A percentile compares a stretch with the other conserved stretches of the same genome.
These are phyloP conservation scores for Radopholus similis DNA, from an alignment of 1,140 invertebrate species.

Conservation along the genomic window DNA sequence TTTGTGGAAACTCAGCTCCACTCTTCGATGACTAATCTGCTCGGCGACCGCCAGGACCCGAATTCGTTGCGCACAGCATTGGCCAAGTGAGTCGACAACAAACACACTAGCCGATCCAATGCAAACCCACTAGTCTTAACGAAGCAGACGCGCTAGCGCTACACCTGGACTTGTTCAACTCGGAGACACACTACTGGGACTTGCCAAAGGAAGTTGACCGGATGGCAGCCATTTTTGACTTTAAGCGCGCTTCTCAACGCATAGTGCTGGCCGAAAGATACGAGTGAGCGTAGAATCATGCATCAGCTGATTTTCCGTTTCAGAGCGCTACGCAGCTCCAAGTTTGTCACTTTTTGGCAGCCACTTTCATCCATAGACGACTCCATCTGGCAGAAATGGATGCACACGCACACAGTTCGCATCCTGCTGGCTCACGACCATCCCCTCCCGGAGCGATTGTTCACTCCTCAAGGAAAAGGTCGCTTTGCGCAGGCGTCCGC, in stretches of 20 bases:
- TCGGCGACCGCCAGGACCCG: not conserved
- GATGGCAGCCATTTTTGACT: conserved; percentile 24
- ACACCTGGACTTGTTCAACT: conserved; percentile 36
- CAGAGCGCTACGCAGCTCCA: conserved; percentile 23
- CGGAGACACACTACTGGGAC: conserved; percentile 22
- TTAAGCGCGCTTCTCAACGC: conserved; percentile 8
- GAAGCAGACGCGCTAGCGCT: conserved; percentile 33
- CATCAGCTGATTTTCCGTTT: conserved; percentile 14
- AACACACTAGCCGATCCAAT: not conserved
- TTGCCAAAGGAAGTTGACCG: conserved; percentile 36
- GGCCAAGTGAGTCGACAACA: not conserved
- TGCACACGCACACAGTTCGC: conserved; percentile 37
- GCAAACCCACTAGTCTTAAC: conserved; percentile 7
- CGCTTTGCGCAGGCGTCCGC: conserved; percentile 17
- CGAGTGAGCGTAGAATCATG: conserved; percentile 24
- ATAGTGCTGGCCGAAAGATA: conserved; percentile 18
- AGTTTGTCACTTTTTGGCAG: conserved; percentile 42
- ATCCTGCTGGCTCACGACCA: conserved; percentile 31
- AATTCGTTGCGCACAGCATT: not conserved
- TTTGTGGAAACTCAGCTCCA: conserved; percentile 17
- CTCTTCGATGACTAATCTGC: not conserved
- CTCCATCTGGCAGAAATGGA: conserved; percentile 39
- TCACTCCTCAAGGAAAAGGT: conserved; percentile 23
- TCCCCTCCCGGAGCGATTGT: conserved; percentile 35
- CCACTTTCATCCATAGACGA: conserved; percentile 34